Conservation (phyloP, 2,888 invertebrate species). For the Andrena haemorrhoa region DNA sequence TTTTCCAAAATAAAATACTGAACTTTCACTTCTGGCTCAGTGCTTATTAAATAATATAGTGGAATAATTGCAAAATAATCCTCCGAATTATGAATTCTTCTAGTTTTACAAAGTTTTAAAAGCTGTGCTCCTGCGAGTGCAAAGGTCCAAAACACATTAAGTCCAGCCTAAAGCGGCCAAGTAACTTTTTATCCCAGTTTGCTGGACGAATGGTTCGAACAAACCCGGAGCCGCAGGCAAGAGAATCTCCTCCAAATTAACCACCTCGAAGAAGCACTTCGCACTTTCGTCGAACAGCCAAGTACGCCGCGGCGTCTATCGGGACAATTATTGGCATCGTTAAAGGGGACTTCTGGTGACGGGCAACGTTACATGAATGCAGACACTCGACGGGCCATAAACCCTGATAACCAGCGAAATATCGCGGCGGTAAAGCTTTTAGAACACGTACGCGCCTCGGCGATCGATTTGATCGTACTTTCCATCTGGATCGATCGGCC, state of each 20-base stretch:
- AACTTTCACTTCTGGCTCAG: no score
- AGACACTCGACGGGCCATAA: conserved; percentile 47
- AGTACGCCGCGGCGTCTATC: conserved; percentile 34
- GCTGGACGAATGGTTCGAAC: neutral
- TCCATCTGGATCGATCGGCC: conserved; percentile 58
- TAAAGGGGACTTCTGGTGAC: conserved; percentile 47
- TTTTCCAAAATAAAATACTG: no score
- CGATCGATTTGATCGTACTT: conserved; percentile 63
- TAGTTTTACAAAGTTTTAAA: no score
- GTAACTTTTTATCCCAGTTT: no score
- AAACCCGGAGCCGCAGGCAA: neutral
- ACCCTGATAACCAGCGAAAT: conserved; percentile 61
- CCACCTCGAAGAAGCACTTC: neutral
- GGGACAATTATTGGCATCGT: conserved; percentile 55
- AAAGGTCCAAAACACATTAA: no score
- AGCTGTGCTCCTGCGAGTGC: no score
- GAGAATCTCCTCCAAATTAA: conserved; percentile 12
- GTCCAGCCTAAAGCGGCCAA: no score
- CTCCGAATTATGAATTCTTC: no score
- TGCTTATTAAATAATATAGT: no score
- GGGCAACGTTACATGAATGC: conserved; percentile 40
- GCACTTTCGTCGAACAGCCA: conserved; percentile 11
- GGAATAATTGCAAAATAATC: no score
- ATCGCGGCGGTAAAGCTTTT: conserved; percentile 56
- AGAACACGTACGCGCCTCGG: conserved; percentile 48